Evolutionary conservation across 2,113 vertebrate genomes (phyloP).

Genomic region (Peromyscus polionotus): DNA sequence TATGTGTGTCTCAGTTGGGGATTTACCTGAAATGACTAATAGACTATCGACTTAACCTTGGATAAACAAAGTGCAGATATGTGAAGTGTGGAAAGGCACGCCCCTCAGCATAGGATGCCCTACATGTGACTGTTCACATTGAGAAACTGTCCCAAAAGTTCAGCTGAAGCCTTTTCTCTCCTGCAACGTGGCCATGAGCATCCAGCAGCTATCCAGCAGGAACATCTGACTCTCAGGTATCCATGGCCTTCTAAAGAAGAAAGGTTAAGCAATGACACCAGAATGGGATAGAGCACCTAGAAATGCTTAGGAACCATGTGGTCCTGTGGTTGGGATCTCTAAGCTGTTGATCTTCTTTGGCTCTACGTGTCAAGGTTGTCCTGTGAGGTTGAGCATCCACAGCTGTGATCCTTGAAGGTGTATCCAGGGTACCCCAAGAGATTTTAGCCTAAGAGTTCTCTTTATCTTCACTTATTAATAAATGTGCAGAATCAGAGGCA

Average conservation of each 20-base stretch:
- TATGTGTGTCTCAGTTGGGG: background rate
- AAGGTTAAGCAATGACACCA: background rate
- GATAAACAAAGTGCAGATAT: background rate
- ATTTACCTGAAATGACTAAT: background rate
- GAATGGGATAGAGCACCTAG: background rate
- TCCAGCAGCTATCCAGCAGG: accelerated
- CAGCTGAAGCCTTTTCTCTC: background rate
- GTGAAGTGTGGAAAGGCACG: background rate
- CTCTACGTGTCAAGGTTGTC: accelerated
- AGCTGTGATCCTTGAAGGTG: background rate
- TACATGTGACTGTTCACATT: background rate
- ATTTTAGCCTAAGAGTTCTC: background rate
- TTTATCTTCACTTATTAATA: background rate
- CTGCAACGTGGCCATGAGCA: accelerated
- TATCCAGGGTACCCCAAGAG: no score
- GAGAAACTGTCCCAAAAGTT: background rate
- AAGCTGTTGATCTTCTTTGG: no score
- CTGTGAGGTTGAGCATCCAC: background rate
- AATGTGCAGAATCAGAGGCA: background rate
- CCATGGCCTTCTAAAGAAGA: background rate
- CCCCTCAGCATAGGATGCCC: accelerated
- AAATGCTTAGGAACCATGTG: background rate
- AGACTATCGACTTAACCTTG: background rate
- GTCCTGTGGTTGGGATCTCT: accelerated
- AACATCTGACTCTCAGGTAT: background rate